These are phyloP conservation scores for Elysia crispata DNA, from an alignment of 2,888 invertebrate species.

Conservation along the genomic window DNA sequence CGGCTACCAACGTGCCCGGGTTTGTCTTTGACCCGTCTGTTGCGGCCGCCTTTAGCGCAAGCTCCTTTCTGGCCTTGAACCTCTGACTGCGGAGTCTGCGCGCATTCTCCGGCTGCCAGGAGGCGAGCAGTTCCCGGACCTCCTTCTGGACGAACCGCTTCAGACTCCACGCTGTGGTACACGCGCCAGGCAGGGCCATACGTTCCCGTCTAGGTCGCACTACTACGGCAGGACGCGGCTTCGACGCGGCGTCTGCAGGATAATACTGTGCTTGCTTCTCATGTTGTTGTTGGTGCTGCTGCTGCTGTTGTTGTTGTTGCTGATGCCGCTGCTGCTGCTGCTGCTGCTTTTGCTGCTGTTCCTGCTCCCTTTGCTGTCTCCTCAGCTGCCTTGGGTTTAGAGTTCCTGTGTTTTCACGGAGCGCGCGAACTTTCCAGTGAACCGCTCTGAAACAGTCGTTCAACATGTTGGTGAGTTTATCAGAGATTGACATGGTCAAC, in stretches of 20 bases:
- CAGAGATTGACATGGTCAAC: no score
- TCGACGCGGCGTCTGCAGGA: background rate
- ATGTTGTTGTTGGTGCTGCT: no score
- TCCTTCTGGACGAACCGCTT: conserved; percentile 38
- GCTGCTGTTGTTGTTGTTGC: no score
- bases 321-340: no score
- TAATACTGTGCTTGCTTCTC: no score
- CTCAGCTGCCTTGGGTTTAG: background rate
- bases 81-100: background rate
- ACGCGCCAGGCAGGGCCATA: conserved; percentile 34
- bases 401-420: conserved; percentile 26
- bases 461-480: no score
- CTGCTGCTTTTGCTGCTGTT: no score
- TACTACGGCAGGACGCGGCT: background rate
- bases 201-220: background rate
- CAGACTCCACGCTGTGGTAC: conserved; percentile 43
- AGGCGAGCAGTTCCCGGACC: conserved; percentile 20
- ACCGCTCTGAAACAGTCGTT: background rate
- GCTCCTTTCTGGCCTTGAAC: background rate
- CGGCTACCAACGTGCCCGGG: no score
- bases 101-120: conserved; percentile 37
- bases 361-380: background rate
- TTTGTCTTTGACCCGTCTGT: no score
- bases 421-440: conserved; percentile 32
- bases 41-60: no score